These are phyloP conservation scores for Pelobates fuscus DNA, from an alignment of 2,113 vertebrate species.

Conservation along the genomic window DNA sequence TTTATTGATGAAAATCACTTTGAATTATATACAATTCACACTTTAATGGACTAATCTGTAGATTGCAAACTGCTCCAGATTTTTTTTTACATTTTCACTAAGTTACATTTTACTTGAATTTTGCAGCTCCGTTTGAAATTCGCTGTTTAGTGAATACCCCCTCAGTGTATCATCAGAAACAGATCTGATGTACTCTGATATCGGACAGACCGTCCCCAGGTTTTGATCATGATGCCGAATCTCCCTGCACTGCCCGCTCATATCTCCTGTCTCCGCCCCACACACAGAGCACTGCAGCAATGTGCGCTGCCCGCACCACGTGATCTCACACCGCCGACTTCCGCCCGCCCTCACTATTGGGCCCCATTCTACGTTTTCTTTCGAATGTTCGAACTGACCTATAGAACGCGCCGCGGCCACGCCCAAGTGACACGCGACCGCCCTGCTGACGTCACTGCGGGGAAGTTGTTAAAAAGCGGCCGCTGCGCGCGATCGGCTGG, in stretches of 20 bases:
- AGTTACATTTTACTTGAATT: too few relatives aligned
- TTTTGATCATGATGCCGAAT: not conserved
- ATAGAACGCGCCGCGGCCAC: not conserved
- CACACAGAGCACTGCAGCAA: not conserved
- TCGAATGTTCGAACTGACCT: slow-evolving; percentile 34
- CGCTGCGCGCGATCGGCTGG: slow-evolving; percentile 4
- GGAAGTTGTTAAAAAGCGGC: slow-evolving; percentile 27
- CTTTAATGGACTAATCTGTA: too few relatives aligned
- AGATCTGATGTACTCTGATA: too few relatives aligned
- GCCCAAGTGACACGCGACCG: not conserved
- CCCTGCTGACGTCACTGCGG: slow-evolving; percentile 9
- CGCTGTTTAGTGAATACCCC: too few relatives aligned
- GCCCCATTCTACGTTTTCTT: slow-evolving; percentile 3
- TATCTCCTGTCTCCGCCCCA: not conserved
- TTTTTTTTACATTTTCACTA: too few relatives aligned
- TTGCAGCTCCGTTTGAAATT: too few relatives aligned
- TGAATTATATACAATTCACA: too few relatives aligned
- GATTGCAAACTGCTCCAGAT: too few relatives aligned
- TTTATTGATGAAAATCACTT: too few relatives aligned
- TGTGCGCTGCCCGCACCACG: not conserved
- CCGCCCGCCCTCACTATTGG: slow-evolving; percentile 15
- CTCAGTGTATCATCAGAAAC: too few relatives aligned
- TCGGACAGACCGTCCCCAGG: too few relatives aligned
- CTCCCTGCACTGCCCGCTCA: not conserved
- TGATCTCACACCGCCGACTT: not conserved